Base-by-base conservation (phyloP, 1,140 invertebrate genomes). In the Dendrolimus punctatus region DNA sequence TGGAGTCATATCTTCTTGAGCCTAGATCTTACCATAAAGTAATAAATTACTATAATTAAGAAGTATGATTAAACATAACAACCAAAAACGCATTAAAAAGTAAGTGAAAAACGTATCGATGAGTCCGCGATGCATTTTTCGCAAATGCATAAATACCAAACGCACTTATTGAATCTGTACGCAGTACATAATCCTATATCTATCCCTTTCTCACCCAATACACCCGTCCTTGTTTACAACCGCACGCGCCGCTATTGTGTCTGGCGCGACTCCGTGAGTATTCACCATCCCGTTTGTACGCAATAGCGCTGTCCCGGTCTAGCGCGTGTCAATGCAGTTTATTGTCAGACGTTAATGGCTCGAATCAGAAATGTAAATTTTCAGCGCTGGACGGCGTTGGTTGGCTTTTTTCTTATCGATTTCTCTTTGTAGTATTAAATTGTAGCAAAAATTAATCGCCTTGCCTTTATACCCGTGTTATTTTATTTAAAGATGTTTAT, bases 291-390 rank as follows among this genome's bases (percentile, higher is more conserved):
- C 71, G 47, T 53, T 86, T 63, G 2, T 37, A 5, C 73, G 66
- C 68, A 55, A 59, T 84, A 86, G 70, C 70, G 57, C 57, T 60
- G 68, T 86, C 78, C 57, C 69, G 6, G 55, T 86, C 71, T 39
- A 40, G 39, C 68, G 65, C 76, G 71, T 81, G 79, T 86, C 82
- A 86, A 80, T 86, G 79, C 79, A 84, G 66, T 84, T 84, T 84
- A 85, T 85, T 85, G 79, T 82, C 23, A 65, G 77, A 85, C 80
- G 71, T 78, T 83, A 86, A 86, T 86, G 80, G 78, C 64, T 78
- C 71, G 81, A 75, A 86, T 86, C 84, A 86, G 79, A 81, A 86
- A 86, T 86, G 82, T 86, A 86, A 86, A 86, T 86, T 86, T 86
- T 83, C 73, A 78, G 73, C 78, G 73, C 64, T 78, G 78, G 72